Conservation (phyloP, 2,888 invertebrate species). For the Taphrorychus bicolor region DNA sequence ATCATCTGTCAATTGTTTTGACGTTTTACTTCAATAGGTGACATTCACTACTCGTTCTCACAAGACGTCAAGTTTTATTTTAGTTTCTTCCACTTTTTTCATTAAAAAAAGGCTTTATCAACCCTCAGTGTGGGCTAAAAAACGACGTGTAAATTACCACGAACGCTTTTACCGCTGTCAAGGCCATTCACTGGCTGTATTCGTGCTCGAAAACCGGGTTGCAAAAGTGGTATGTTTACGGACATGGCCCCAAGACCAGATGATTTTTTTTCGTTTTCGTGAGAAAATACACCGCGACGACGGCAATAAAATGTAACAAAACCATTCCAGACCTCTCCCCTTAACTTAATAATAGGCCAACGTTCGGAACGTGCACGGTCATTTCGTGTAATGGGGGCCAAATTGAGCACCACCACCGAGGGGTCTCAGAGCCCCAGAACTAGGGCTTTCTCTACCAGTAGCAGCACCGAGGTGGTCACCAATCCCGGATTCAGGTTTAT, state of each 20-base stretch:
- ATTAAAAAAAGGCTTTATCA: conserved; percentile 16
- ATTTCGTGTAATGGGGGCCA: conserved; percentile 74
- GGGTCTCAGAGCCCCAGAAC: conserved; percentile 76
- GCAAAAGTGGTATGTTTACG: conserved; percentile 21
- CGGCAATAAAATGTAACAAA: conserved; percentile 27
- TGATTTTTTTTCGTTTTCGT: conserved; percentile 31
- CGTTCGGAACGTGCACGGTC: not conserved
- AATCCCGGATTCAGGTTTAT: conserved; percentile 52
- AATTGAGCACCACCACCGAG: conserved; percentile 81
- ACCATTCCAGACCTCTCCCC: conserved; percentile 12
- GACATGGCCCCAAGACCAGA: conserved; percentile 21
- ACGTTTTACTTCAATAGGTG: too few species aligned
- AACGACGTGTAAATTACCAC: conserved; percentile 8
- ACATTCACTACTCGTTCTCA: too few species aligned
- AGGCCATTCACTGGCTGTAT: too few species aligned
- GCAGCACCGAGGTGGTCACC: conserved; percentile 52
- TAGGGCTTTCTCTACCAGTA: conserved; percentile 78
- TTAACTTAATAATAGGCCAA: conserved; percentile 11
- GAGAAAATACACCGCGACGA: conserved; percentile 20
- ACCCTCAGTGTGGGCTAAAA: not conserved
- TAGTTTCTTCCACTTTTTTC: conserved; percentile 17
- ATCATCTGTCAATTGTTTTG: not conserved
- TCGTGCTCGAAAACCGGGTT: not conserved
- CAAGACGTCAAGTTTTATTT: not conserved
- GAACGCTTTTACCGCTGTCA: not conserved